Conservation (phyloP, 1,140 invertebrate genomes). For the Papilio dardanus region DNA sequence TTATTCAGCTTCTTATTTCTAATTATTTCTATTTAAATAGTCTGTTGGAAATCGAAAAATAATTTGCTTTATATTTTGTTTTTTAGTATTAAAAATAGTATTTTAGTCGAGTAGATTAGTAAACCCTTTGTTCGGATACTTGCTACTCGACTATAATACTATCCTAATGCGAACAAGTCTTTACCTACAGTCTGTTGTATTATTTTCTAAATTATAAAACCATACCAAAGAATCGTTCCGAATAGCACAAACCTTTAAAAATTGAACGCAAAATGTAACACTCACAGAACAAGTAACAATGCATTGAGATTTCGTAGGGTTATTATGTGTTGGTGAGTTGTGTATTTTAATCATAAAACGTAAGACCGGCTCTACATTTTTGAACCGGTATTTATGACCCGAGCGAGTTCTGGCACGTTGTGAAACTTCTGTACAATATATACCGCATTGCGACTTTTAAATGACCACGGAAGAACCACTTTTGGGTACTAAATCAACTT, state of each 20-base stretch:
- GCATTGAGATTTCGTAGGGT: background rate
- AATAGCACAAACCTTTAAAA: background rate
- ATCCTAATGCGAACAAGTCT: no score
- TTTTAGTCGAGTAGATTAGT: no score
- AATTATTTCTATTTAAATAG: background rate
- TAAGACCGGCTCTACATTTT: conserved; percentile 8
- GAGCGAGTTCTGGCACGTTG: conserved; percentile 13
- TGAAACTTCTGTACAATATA: background rate
- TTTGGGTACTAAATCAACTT: conserved; percentile 24
- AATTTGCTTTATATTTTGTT: no score
- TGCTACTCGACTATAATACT: no score
- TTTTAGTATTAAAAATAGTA: no score
- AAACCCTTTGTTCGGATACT: no score
- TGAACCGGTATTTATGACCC: conserved; percentile 8
- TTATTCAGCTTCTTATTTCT: background rate
- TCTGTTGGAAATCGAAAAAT: no score
- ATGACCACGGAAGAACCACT: conserved; percentile 15
- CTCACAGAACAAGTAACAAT: background rate
- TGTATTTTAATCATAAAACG: conserved; percentile 10
- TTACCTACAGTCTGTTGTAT: no score
- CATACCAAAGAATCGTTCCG: background rate
- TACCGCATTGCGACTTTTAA: conserved; percentile 30
- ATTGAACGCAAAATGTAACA: background rate
- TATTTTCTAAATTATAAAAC: background rate
- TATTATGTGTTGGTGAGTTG: conserved; percentile 9